A percentile compares a stretch with the other conserved stretches of the same genome.
Evolutionary conservation across 2,113 vertebrate species (phyloP).

Genomic region (Eulemur rufifrons): DNA sequence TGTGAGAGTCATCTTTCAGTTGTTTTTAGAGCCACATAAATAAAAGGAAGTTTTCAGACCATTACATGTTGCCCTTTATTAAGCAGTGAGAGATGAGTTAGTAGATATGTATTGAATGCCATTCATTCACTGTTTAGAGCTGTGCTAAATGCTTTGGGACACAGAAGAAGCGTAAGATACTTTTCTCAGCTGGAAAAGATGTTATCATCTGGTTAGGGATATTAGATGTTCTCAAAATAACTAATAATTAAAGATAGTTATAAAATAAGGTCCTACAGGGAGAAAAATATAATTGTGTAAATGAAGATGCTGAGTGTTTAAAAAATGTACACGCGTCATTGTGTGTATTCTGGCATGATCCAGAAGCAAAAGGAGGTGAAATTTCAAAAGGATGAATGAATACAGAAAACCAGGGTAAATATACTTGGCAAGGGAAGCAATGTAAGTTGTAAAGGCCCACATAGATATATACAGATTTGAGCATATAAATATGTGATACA

Average conservation of each 20-base stretch:
- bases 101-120: neutral
- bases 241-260: neutral
- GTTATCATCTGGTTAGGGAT: neutral
- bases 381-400: neutral
- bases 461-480: neutral
- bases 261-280: neutral
- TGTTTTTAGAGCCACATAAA: neutral
- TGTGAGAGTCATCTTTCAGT: neutral
- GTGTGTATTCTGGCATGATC: neutral
- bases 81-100: neutral
- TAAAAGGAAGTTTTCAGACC: neutral
- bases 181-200: conserved; percentile 30
- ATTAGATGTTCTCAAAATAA: neutral
- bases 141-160: neutral
- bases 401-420: conserved; percentile 22
- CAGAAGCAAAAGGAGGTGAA: neutral
- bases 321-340: neutral
- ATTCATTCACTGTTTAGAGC: neutral
- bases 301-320: neutral
- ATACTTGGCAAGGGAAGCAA: neutral
- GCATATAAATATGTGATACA: neutral
- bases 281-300: neutral
- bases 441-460: neutral
- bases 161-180: neutral
- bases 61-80: neutral